These are phyloP conservation scores for Troglohyphantes excavatus DNA, from an alignment of 2,888 invertebrate species.

Conservation along the genomic window DNA sequence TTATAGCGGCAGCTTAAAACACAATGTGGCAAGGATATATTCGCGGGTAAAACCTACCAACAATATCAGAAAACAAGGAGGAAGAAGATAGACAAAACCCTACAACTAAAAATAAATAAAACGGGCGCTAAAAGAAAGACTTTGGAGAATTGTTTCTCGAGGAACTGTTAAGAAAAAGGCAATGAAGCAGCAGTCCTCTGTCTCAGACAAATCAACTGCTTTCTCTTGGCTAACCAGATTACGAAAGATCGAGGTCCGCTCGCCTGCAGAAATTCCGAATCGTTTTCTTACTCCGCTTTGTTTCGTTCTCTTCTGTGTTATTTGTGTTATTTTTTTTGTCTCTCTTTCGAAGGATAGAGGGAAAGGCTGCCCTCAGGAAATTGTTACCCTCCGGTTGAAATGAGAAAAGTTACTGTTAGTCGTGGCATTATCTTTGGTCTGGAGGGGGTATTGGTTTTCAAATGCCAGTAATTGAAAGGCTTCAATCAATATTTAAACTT, in stretches of 20 bases:
- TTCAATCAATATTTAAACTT: constrained; percentile 64
- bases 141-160: constrained; percentile 45
- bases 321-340: constrained; percentile 38
- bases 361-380: constrained; percentile 49
- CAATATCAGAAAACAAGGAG: not conserved
- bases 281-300: constrained; percentile 46
- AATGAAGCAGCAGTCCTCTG: constrained; percentile 53
- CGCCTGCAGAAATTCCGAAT: constrained; percentile 56
- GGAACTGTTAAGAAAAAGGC: constrained; percentile 67
- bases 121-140: constrained; percentile 48
- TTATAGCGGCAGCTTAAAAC: not conserved
- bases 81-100: not conserved
- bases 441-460: constrained; percentile 48
- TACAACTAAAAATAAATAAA: constrained; percentile 1
- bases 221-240: constrained; percentile 71
- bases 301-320: constrained; percentile 1
- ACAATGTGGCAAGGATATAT: not conserved
- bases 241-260: constrained; percentile 45
- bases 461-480: constrained; percentile 57
- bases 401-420: constrained; percentile 37
- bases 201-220: constrained; percentile 70
- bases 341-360: constrained; percentile 11
- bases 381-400: constrained; percentile 55
- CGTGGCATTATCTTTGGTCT: constrained; percentile 24
- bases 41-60: not conserved